These are phyloP conservation scores for Eidolon dupreanum DNA, from an alignment of 2,797 vertebrate genomes.

Conservation along the genomic window DNA sequence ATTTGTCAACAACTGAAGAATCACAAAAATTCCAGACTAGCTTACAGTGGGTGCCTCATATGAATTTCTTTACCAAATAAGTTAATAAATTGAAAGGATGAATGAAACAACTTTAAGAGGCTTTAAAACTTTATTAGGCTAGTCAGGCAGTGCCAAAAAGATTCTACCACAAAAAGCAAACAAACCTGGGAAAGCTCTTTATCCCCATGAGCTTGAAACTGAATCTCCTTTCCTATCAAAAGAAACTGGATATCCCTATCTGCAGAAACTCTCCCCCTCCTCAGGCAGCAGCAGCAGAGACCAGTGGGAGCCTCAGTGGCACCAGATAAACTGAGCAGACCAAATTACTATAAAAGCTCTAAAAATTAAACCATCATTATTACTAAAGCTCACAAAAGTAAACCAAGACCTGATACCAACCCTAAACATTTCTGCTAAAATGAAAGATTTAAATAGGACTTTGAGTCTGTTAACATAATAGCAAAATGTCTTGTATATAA, in stretches of 20 bases:
- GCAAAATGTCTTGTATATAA: neutral
- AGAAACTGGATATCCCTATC: neutral
- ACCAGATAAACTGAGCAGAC: neutral
- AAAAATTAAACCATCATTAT: constrained; percentile 27
- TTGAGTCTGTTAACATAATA: neutral
- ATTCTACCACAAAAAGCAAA: neutral
- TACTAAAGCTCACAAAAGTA: neutral
- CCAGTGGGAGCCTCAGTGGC: neutral
- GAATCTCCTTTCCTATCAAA: neutral
- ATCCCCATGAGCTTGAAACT: neutral
- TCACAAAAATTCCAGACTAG: constrained; percentile 31
- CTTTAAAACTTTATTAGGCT: neutral
- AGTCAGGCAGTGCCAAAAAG: neutral
- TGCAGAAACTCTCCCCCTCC: neutral
- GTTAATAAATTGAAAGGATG: neutral
- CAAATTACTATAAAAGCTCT: neutral
- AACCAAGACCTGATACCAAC: neutral
- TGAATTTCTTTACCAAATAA: constrained; percentile 22
- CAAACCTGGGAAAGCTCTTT: neutral
- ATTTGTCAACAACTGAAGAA: neutral
- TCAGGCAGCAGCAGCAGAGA: neutral
- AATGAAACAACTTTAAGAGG: neutral
- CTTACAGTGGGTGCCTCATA: neutral
- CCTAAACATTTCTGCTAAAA: constrained; percentile 11
- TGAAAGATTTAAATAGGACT: constrained; percentile 11